Conservation (phyloP, 2,113 vertebrate species). For the Acanthochromis polyacanthus region DNA sequence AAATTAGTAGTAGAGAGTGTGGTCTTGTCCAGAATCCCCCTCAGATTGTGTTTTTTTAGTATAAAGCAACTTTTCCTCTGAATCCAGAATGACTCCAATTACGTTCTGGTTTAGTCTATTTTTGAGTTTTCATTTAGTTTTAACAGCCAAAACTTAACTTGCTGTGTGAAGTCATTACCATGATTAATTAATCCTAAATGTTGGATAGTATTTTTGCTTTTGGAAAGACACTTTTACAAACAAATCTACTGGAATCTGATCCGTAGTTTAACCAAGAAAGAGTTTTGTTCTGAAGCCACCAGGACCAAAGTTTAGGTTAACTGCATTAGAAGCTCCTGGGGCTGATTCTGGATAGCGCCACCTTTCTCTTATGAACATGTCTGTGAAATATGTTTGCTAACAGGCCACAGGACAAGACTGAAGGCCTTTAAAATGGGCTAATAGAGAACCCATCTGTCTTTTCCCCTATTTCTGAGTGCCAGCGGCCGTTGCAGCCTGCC, state of each 20-base stretch:
- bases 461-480: conserved; percentile 47
- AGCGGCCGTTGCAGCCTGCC: conserved; percentile 49
- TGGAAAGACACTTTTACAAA: conserved; percentile 2
- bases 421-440: conserved; percentile 64
- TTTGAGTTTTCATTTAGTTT: conserved; percentile 7
- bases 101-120: not conserved
- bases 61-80: conserved; percentile 4
- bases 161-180: not conserved
- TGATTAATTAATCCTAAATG: not conserved
- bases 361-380: conserved; percentile 36
- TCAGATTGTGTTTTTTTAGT: conserved; percentile 8
- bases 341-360: conserved; percentile 47
- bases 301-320: conserved; percentile 50
- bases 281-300: not conserved
- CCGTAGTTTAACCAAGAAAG: not conserved
- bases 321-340: not conserved
- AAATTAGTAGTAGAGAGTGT: conserved; percentile 53
- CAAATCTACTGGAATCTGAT: conserved; percentile 1
- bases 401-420: conserved; percentile 55
- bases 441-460: conserved; percentile 40
- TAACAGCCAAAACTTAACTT: not conserved
- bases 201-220: conserved; percentile 10
- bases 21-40: conserved; percentile 49
- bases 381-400: conserved; percentile 64
- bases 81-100: not conserved